Evolutionary conservation across 2,797 vertebrate genomes (phyloP).

Genomic region (Cercopithecus diana): DNA sequence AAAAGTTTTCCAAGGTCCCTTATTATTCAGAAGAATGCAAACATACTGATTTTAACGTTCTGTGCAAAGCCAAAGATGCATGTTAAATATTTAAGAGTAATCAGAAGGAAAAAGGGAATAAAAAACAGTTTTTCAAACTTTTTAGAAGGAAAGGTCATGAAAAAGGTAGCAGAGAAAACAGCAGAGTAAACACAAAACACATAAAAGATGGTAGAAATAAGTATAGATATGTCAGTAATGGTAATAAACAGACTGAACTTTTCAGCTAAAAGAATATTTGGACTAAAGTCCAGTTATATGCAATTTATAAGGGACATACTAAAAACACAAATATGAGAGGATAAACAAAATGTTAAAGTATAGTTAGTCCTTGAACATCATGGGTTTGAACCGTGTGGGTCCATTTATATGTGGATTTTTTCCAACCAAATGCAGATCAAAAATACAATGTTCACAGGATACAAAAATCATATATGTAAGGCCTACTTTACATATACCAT

Average conservation of each 20-base stretch:
- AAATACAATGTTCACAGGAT: background rate
- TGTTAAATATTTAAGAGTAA: constrained; percentile 1
- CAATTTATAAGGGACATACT: background rate
- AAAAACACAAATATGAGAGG: background rate
- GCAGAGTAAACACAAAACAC: background rate
- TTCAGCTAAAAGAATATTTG: constrained; percentile 5
- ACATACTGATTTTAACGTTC: background rate
- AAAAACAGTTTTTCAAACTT: background rate
- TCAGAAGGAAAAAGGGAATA: background rate
- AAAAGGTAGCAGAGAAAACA: background rate
- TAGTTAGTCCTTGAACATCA: background rate
- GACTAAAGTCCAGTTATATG: background rate
- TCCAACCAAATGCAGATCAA: background rate
- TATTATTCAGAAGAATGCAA: background rate
- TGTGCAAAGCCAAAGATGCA: background rate
- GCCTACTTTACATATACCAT: background rate
- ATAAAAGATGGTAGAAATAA: background rate
- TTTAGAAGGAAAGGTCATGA: background rate
- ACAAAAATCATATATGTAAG: background rate
- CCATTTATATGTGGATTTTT: background rate
- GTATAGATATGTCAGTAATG: background rate
- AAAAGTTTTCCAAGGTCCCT: background rate
- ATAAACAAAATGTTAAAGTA: background rate
- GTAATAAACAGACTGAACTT: background rate
- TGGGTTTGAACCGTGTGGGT: background rate